These are phyloP conservation scores for Drosophila imparisetae DNA, from an alignment of 2,888 invertebrate species.

Conservation along the genomic window DNA sequence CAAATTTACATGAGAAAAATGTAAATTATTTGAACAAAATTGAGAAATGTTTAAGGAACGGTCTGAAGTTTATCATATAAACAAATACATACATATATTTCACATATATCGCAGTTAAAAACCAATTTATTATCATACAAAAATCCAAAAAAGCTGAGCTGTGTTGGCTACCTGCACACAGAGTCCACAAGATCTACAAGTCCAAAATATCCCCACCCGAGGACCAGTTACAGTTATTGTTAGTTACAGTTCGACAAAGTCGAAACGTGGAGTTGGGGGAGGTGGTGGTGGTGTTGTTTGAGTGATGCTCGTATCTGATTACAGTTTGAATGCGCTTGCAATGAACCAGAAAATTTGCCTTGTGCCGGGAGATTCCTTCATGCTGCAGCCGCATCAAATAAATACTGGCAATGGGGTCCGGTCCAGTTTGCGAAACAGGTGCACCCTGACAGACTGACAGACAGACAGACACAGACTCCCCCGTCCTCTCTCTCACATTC, in stretches of 20 bases:
- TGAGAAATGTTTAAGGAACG: background rate
- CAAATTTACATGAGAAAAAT: background rate
- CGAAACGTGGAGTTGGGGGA: background rate
- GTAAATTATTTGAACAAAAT: background rate
- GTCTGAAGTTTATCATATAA: background rate
- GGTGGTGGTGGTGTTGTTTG: background rate
- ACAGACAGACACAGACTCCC: conserved; percentile 1
- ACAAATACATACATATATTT: background rate
- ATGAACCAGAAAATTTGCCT: conserved; percentile 79
- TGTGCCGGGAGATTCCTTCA: conserved; percentile 57
- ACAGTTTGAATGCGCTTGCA: conserved; percentile 78
- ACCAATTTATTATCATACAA: conserved; percentile 14
- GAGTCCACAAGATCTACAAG: conserved; percentile 33
- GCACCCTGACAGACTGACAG: conserved; percentile 35
- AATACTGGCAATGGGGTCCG: conserved; percentile 15
- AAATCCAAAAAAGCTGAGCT: background rate
- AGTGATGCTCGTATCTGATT: conserved; percentile 67
- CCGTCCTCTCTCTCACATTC: conserved; percentile 1
- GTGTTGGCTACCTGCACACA: conserved; percentile 4
- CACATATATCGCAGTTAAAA: background rate
- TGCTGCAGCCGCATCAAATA: conserved; percentile 52
- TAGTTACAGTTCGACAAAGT: background rate
- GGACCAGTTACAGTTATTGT: conserved; percentile 39
- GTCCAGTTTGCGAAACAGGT: conserved; percentile 53
- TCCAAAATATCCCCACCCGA: conserved; percentile 14